Evolutionary conservation across 2,888 invertebrate genomes (phyloP), one percentile per base, ranked within the genome.

Genomic region (Matsumyia berberina): DNA sequence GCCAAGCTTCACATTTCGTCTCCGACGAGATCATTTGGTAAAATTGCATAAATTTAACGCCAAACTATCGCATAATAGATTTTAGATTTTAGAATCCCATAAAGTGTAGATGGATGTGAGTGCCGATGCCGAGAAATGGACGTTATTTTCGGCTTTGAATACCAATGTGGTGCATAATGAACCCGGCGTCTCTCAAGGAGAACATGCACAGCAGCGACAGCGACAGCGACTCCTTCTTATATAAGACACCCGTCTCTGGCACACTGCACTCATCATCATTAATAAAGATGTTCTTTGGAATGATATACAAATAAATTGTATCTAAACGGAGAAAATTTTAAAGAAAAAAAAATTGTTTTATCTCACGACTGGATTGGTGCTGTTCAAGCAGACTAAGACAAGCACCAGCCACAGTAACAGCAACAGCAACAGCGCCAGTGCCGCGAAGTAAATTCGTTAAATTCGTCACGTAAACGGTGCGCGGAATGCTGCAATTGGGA

Each of bases 381-480:
- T 12, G 17, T 24, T 4, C 24, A 24, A 24, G 24, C 4, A 24
- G 24, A 24, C 24, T 3, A 4, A 24, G 24, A 4, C 24, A 3
- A 24, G n/a, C n/a, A n/a, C n/a, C n/a, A n/a, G n/a, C n/a, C 4
- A 8, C 11, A 4, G n/a, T 24, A 58, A 24, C 12, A 37, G 66
- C 12, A 62, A 39, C 55, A 12, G 7, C n/a, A 17, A 4, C 44
- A 42, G 7, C 15, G 37, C 24, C 51, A 42, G n/a, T n/a, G 19
- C 5, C 19, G 57, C 62, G 58, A 82, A 66, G 82, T 74, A 51
- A 58, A 72, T 67, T 80, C 72, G 78, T 60, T 74, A 85, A 72
- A 82, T 82, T 80, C 79, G 58, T 85, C 80, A 85, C 80, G 83
- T 85, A 80, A 85, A 85, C 46, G 60, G 77, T 33, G 69, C 79